phyloP scores from a whole-genome alignment of 2,797 vertebrate species.

The Betta splendens region DNA sequence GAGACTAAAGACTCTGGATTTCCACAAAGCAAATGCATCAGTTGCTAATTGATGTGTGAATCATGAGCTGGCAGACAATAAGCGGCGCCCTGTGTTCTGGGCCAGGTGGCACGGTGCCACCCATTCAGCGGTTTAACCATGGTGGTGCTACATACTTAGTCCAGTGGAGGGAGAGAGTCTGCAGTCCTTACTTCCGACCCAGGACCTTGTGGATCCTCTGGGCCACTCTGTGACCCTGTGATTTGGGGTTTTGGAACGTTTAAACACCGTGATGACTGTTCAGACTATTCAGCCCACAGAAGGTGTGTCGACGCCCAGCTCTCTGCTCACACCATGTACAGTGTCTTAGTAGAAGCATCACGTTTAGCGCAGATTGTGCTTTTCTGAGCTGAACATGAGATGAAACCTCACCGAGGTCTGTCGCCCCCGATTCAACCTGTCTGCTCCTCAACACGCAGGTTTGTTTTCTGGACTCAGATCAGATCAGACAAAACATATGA shows the following conservation, averaged over 20 bases:
- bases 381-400: not conserved
- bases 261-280: too few species aligned
- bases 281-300: too few species aligned
- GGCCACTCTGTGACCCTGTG: conserved; percentile 40
- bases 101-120: conserved; percentile 78
- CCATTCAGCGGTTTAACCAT: conserved; percentile 66
- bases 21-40: conserved; percentile 40
- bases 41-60: conserved; percentile 75
- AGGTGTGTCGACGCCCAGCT: too few species aligned
- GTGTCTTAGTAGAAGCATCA: too few species aligned
- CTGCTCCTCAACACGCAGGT: too few species aligned
- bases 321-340: too few species aligned
- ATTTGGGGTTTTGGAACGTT: conserved; percentile 31
- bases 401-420: not conserved
- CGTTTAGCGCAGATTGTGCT: not conserved
- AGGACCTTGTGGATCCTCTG: conserved; percentile 41
- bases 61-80: conserved; percentile 63
- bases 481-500: too few species aligned
- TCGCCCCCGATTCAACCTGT: too few species aligned
- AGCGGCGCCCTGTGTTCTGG: conserved; percentile 66
- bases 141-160: conserved; percentile 74
- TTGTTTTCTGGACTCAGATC: too few species aligned
- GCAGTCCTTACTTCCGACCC: too few species aligned
- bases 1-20: conserved; percentile 25
- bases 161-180: conserved; percentile 59